Evolutionary conservation across 2,113 vertebrate genomes (phyloP).

Genomic region (Brachionichthys hirsutus): DNA sequence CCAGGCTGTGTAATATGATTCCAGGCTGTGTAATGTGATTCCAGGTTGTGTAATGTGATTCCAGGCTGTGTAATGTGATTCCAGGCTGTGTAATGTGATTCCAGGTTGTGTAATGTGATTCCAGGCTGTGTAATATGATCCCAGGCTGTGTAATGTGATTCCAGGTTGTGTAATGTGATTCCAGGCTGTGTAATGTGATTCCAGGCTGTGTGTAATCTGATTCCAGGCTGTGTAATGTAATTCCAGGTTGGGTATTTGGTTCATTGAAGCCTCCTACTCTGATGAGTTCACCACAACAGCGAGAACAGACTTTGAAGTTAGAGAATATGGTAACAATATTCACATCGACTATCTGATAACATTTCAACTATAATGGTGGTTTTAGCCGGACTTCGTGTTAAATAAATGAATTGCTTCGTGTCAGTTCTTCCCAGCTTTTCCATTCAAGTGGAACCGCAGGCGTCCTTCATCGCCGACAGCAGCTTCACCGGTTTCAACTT

Average conservation of each 20-base stretch:
- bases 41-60: background rate
- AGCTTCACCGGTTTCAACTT: conserved; percentile 60
- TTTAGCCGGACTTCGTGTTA: background rate
- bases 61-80: background rate
- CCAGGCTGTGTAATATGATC: background rate
- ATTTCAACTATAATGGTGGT: background rate
- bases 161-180: conserved; percentile 61
- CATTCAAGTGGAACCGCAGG: conserved; percentile 62
- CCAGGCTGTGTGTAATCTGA: background rate
- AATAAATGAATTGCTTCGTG: background rate
- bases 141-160: background rate
- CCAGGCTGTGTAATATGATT: background rate
- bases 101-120: conserved; percentile 62
- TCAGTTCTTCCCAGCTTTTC: conserved; percentile 77
- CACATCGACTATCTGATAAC: background rate
- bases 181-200: background rate
- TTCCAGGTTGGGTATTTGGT: conserved; percentile 87
- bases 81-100: background rate
- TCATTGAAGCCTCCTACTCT: conserved; percentile 85
- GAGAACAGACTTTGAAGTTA: conserved; percentile 84
- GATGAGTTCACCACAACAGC: conserved; percentile 81
- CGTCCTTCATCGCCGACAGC: conserved; percentile 60
- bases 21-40: background rate
- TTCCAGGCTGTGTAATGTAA: conserved; percentile 1
- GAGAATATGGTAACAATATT: conserved; percentile 81